Conservation (phyloP, 2,797 vertebrate genomes). For the Takifugu ocellatus region DNA sequence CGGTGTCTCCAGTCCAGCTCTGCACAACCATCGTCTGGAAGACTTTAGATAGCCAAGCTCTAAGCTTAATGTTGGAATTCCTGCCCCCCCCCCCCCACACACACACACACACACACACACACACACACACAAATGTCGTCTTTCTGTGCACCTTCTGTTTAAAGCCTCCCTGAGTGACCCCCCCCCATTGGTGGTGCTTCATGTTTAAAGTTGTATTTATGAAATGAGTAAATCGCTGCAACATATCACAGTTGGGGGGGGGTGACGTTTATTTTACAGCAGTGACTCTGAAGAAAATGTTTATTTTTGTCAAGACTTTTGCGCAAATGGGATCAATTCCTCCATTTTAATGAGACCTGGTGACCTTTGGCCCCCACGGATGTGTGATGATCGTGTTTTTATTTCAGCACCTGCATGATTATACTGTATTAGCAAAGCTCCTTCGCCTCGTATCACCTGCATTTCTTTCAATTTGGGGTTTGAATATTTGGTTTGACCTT, state of each 20-base stretch:
- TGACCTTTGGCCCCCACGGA: slow-evolving; percentile 4
- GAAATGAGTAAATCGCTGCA: slow-evolving; percentile 46
- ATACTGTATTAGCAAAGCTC: slow-evolving; percentile 8
- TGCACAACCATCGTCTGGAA: slow-evolving; percentile 12
- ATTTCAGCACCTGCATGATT: slow-evolving; percentile 19
- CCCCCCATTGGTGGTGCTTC: slow-evolving; percentile 7
- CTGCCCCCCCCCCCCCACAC: slow-evolving; percentile 18
- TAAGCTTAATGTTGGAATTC: slow-evolving; percentile 27
- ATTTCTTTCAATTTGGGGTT: slow-evolving; percentile 28
- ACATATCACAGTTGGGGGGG: slow-evolving; percentile 26
- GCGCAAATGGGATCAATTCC: slow-evolving; percentile 12
- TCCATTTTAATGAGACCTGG: slow-evolving; percentile 16
- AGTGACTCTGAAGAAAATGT: slow-evolving; percentile 17
- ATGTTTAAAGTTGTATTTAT: slow-evolving; percentile 41
- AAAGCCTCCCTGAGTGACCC: slow-evolving; percentile 7
- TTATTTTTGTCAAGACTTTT: slow-evolving; percentile 3
- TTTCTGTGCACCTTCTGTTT: slow-evolving; percentile 58
- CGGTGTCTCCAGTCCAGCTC: slow-evolving; percentile 17
- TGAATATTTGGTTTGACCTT: slow-evolving; percentile 35
- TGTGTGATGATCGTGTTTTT: slow-evolving; percentile 6
- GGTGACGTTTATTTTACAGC: slow-evolving; percentile 41
- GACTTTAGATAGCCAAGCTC: slow-evolving; percentile 20
- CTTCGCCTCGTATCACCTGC: slow-evolving; percentile 23
- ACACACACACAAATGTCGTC: slow-evolving; percentile 1
- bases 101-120: not conserved